A percentile compares a stretch with the other conserved stretches of the same genome.
phyloP scores from a whole-genome alignment of 2,113 vertebrate species.

The Thalassarche chlororhynchos region DNA sequence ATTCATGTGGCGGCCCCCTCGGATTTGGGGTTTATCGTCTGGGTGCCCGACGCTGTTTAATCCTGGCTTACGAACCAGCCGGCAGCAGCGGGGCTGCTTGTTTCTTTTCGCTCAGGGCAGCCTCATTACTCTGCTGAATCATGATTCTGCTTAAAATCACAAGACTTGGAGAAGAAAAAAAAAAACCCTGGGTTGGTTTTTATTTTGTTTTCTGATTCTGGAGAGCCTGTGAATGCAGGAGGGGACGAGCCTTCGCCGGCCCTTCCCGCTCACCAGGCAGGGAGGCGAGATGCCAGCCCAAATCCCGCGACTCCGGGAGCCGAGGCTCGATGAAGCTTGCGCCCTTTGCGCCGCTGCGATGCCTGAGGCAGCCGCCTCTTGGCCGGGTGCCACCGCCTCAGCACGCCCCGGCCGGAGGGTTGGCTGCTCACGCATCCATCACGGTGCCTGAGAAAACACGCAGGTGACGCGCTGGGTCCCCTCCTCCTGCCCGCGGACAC shows the following conservation, averaged over 20 bases:
- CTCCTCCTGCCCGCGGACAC: neutral
- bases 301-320: neutral
- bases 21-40: neutral
- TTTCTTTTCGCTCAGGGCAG: neutral
- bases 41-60: neutral
- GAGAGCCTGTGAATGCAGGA: neutral
- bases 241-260: fast-evolving
- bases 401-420: neutral
- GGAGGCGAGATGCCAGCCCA: neutral
- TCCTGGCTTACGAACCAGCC: neutral
- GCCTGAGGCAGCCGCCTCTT: neutral
- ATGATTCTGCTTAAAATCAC: neutral
- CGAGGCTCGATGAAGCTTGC: fast-evolving
- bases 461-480: neutral
- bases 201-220: neutral
- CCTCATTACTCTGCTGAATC: neutral
- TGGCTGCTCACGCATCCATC: neutral
- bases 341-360: fast-evolving
- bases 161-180: neutral
- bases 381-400: neutral
- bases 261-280: neutral
- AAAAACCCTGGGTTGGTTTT: neutral
- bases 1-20: neutral
- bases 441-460: neutral
- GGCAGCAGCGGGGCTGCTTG: neutral